These are phyloP conservation scores for Lasius fuliginosus DNA, from an alignment of 2,888 invertebrate species.

Conservation along the genomic window DNA sequence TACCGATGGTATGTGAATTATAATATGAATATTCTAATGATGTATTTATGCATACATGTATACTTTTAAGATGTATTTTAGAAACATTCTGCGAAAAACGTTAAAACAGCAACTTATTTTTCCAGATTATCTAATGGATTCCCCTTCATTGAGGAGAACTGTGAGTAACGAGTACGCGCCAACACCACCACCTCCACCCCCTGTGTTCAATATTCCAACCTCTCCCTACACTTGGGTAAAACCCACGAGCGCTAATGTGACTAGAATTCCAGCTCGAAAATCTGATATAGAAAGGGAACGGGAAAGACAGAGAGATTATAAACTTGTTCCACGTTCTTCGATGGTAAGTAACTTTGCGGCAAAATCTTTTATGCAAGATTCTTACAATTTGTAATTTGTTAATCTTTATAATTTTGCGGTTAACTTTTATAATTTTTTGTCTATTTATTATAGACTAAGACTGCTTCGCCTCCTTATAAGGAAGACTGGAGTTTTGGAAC, in stretches of 20 bases:
- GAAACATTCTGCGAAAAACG: not conserved
- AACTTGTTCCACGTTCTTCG: conserved; percentile 79
- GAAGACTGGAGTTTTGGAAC: conserved; percentile 82
- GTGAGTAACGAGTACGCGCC: conserved; percentile 85
- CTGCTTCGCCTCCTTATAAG: conserved; percentile 75
- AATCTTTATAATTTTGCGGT: not conserved
- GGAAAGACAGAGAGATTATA: conserved; percentile 82
- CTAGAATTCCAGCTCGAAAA: conserved; percentile 70
- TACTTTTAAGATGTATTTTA: not conserved
- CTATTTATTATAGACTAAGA: conserved; percentile 73
- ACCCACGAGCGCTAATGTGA: conserved; percentile 70
- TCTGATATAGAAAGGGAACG: conserved; percentile 72
- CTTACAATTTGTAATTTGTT: not conserved
- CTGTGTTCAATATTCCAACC: conserved; percentile 82
- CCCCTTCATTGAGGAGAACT: conserved; percentile 82
- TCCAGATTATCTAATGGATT: conserved; percentile 81
- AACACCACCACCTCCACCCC: conserved; percentile 83
- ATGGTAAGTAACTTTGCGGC: conserved; percentile 72
- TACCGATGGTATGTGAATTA: conserved; percentile 74
- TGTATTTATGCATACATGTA: not conserved
- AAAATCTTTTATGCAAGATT: not conserved
- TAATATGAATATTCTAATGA: not conserved
- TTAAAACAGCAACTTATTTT: not conserved
- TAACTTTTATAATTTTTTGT: not conserved
- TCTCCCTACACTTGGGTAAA: conserved; percentile 84